Percentiles rank a stretch among this genome's conserved stretches.
phyloP scores from a whole-genome alignment of 2,113 vertebrate genomes.

The Gnathonemus echidnorhynchus region DNA sequence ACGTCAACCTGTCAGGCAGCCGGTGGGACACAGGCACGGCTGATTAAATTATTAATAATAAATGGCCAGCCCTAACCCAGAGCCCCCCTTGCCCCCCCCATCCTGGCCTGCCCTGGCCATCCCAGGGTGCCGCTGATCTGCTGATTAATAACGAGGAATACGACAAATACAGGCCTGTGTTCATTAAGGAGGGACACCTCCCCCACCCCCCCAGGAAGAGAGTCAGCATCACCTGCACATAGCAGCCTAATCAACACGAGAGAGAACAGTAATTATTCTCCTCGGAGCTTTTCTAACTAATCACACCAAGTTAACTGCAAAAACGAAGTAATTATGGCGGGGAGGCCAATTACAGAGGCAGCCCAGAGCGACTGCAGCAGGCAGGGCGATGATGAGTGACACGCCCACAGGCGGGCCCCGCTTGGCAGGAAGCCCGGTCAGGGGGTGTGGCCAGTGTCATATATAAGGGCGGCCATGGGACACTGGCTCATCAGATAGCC shows the following conservation, averaged over 20 bases:
- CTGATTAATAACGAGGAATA: conserved; percentile 41
- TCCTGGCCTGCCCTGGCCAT: background rate
- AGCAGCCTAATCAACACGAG: background rate
- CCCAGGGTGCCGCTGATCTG: background rate
- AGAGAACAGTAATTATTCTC: conserved; percentile 9
- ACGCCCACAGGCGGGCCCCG: background rate
- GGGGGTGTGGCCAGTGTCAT: background rate
- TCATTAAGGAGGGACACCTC: conserved; percentile 34
- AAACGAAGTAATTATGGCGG: conserved; percentile 33
- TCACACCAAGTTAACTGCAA: conserved; percentile 28
- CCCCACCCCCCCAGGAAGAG: background rate
- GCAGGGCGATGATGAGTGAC: conserved; percentile 8
- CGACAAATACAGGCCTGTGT: conserved; percentile 35
- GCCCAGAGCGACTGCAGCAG: conserved; percentile 28
- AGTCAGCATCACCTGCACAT: conserved; percentile 20
- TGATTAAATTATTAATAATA: conserved; percentile 52
- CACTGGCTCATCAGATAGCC: background rate
- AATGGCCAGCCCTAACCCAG: conserved; percentile 29
- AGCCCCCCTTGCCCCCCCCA: conserved; percentile 21
- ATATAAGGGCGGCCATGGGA: background rate
- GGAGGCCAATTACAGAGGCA: conserved; percentile 32
- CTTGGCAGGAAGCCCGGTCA: background rate
- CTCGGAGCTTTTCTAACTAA: conserved; percentile 26
- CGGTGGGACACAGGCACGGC: conserved; percentile 8
- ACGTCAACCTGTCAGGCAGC: conserved; percentile 25